Evolutionary conservation across 2,113 vertebrate genomes (phyloP), one percentile per base, ranked within the genome.

Genomic region (Alligator mississippiensis): DNA sequence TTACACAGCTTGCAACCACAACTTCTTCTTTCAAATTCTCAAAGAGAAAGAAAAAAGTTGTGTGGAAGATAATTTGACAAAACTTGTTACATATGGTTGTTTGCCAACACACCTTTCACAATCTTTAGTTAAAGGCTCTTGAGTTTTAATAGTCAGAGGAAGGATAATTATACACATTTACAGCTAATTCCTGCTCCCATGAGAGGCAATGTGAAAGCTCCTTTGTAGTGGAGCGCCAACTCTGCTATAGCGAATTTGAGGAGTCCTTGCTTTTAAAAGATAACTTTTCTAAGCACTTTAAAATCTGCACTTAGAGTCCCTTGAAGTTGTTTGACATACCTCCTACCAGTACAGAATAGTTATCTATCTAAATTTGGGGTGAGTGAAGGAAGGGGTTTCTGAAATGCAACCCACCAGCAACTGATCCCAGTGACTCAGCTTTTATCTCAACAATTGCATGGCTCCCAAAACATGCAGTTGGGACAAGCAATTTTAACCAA

Each of bases 151-250:
- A 83, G 75, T 70, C 80, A 87, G 77, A 91, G 77, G 70, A 92
- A 90, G 22, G 22, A 58, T 90, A 85, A 96, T 92, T 96, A 91
- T 94, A 88, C 17, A 86, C 6, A 84, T 92, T 86, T 90, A 80
- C 8, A 95, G 60, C 34, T 76, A 95, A 60, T 21, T 88, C 9
- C 17, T 91, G 4, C 34, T 91, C 84, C 88, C 89, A 70, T 17
- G 11, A 90, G 58, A 89, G 24, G 85, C 27, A 59, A 70, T 54
- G 61, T 25, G 85, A 59, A 93, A 91, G 70, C 76, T 92, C n/a
- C 94, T 94, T 93, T 93, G 80, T 80, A 93, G 86, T 78, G 62
- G 89, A 93, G 62, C 63, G 80, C 61, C 55, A 93, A 72, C 70
- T 47, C 47, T 95, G 88, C 91, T 47, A 47, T 78, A 86, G 58